Base-by-base conservation (phyloP, 1,140 invertebrate species). In the Tigriopus japonicus region DNA sequence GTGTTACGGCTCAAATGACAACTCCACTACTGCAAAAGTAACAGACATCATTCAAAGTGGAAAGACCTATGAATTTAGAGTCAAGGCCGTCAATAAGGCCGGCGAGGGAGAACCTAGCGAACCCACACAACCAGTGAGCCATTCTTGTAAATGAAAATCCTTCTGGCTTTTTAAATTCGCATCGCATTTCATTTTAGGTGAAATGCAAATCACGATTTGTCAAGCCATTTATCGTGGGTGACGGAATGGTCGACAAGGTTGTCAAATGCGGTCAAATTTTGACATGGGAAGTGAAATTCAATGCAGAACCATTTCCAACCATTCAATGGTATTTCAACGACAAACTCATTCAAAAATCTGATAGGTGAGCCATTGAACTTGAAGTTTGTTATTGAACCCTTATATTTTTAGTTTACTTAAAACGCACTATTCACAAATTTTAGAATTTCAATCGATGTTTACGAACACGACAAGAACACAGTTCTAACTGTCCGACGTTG, bases 21-120 rank as follows among this genome's bases (percentile, higher is more conserved):
- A n/a, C 5, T 15, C 35, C 3, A 85, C 83, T 40, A 83, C 86
- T 67, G 81, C 85, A 68, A 80, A 91, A 42, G 77, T 82, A 19
- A 86, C 84, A 5, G 84, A 89, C 67, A 76, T 81, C 13, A 77
- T 81, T 1, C 70, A 76, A 59, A 93, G 98, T 78, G 90, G 90
- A 19, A 81, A 82, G 56, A 86, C 90, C 63, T 98, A 98, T 67
- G 91, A 98, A 74, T 98, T 98, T 23, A 53, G 58, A 64, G 84
- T 98, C 43, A 80, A 86, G 64, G 95, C 95, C 56, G 81, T 95
- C 54, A 97, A 98, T 74, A 92, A 91, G 71, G 93, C 85, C 59
- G 93, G 93, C 53, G 87, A 87, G 69, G 88, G 92, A 68, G 86
- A 89, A 75, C 89, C 91, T 6, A 94, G 88, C 67, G 86, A 96